These are phyloP conservation scores for Chinchilla lanigera DNA, from an alignment of 2,113 vertebrate genomes.

Conservation along the genomic window DNA sequence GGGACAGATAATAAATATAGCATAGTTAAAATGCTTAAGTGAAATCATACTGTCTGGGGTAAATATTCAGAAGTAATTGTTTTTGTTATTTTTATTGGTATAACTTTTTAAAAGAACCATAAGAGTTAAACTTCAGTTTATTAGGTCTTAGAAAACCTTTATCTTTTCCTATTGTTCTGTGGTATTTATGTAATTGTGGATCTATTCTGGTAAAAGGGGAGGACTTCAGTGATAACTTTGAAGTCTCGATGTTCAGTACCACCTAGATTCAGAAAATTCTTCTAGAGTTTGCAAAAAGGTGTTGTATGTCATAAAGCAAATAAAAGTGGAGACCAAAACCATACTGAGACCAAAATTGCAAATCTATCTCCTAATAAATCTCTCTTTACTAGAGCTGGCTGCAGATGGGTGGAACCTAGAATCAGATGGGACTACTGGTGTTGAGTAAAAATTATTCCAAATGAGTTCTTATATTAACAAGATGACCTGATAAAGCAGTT, in stretches of 20 bases:
- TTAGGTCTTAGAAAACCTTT: not conserved
- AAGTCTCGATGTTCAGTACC: not conserved
- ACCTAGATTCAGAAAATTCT: not conserved
- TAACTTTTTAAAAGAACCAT: not conserved
- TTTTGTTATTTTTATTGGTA: not conserved
- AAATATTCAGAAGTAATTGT: constrained; percentile 25
- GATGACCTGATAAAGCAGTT: not conserved
- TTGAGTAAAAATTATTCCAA: not conserved
- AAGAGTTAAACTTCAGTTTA: not conserved
- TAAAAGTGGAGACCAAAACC: not conserved
- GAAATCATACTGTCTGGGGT: not conserved
- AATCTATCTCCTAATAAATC: not conserved
- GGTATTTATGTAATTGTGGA: not conserved
- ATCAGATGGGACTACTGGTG: not conserved
- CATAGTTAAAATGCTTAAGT: not conserved
- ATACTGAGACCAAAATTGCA: not conserved
- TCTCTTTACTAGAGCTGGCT: not conserved
- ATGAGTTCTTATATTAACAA: not conserved
- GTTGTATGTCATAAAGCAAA: not conserved
- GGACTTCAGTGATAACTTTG: not conserved
- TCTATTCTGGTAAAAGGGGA: not conserved
- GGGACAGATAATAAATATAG: not conserved
- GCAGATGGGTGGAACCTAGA: not conserved
- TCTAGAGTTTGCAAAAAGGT: not conserved
- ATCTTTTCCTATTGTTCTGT: not conserved